Conservation (phyloP, 2,888 invertebrate species). For the Zhuqinia jingwanae region DNA sequence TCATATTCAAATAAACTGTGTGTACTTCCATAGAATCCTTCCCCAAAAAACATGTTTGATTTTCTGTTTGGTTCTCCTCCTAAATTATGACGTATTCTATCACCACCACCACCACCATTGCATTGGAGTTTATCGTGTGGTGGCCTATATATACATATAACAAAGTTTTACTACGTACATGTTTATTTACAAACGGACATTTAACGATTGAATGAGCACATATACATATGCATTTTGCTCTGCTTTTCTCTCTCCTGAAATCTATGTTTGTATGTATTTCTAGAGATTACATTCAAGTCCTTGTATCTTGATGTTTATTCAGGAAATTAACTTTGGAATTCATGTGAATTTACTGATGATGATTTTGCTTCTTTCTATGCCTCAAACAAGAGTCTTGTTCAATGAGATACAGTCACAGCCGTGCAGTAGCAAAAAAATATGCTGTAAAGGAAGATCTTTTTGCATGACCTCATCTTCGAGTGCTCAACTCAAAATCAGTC, state of each 20-base stretch:
- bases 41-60: neutral
- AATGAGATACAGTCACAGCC: neutral
- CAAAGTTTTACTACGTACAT: no score
- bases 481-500: no score
- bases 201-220: no score
- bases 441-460: constrained; percentile 15
- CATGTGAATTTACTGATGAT: constrained; percentile 48
- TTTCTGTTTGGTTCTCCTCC: neutral
- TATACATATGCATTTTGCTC: no score
- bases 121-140: neutral
- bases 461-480: constrained; percentile 53
- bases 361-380: constrained; percentile 48
- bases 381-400: neutral
- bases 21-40: neutral
- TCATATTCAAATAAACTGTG: neutral
- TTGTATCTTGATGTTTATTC: constrained; percentile 51
- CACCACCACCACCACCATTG: neutral
- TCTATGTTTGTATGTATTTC: neutral
- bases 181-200: constrained; percentile 17
- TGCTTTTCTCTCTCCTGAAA: neutral
- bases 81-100: neutral
- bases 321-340: constrained; percentile 67
- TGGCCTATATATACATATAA: no score
- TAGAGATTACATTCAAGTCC: constrained; percentile 31
- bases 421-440: no score